Evolutionary conservation across 2,888 invertebrate species (phyloP).

Genomic region (Zele albiditarsus): DNA sequence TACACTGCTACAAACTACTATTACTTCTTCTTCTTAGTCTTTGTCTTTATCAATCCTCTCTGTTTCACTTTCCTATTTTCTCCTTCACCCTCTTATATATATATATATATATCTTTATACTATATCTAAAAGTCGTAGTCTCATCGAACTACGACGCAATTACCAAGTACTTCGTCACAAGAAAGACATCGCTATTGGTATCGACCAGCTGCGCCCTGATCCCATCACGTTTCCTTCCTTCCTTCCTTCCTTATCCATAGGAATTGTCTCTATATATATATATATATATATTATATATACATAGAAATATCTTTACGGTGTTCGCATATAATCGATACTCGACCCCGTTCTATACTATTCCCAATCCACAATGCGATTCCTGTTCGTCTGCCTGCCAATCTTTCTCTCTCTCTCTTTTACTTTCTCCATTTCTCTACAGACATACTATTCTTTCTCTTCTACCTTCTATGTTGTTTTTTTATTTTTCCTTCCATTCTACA

Average conservation of each 20-base stretch:
- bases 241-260: slow-evolving; percentile 35
- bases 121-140: slow-evolving; percentile 7
- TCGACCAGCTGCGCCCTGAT: slow-evolving; percentile 41
- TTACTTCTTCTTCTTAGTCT: slow-evolving; percentile 3
- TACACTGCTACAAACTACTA: not conserved
- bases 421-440: slow-evolving; percentile 25
- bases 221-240: slow-evolving; percentile 38
- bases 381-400: slow-evolving; percentile 18
- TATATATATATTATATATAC: not conserved
- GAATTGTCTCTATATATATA: not conserved
- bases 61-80: not conserved
- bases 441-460: not conserved
- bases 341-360: slow-evolving; percentile 34
- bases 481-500: slow-evolving; percentile 6
- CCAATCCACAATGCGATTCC: slow-evolving; percentile 19
- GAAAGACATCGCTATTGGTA: slow-evolving; percentile 41
- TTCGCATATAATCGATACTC: slow-evolving; percentile 42
- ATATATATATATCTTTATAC: not conserved
- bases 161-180: slow-evolving; percentile 40
- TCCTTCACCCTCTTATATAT: not conserved
- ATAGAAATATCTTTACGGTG: slow-evolving; percentile 14
- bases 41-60: not conserved
- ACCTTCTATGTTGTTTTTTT: not conserved
- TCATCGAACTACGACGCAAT: slow-evolving; percentile 40
- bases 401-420: slow-evolving; percentile 35